These are phyloP conservation scores for Darevskia nairensis DNA, from an alignment of 2,797 vertebrate species.

Conservation along the genomic window DNA sequence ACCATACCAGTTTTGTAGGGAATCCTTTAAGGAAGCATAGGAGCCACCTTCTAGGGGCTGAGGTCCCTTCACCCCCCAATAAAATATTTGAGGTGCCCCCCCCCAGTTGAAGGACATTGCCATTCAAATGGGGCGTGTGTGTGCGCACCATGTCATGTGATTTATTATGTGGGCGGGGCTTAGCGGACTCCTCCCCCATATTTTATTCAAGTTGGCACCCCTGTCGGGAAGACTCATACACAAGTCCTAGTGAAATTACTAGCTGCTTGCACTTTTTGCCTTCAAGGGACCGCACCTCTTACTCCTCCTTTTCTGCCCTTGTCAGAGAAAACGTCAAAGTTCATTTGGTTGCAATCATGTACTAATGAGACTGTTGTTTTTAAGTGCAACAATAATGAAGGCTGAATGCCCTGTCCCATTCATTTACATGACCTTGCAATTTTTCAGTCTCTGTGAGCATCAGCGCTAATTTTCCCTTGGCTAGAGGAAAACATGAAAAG, in stretches of 20 bases:
- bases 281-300: constrained; percentile 16
- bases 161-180: too few relatives aligned
- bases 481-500: constrained; percentile 17
- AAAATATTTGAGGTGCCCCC: too few relatives aligned
- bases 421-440: constrained; percentile 49
- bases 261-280: neutral
- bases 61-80: too few relatives aligned
- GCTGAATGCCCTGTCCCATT: constrained; percentile 27
- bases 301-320: constrained; percentile 26
- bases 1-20: neutral
- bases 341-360: constrained; percentile 47
- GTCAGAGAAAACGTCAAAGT: constrained; percentile 16
- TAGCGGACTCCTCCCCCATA: too few relatives aligned
- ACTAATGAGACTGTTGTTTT: constrained; percentile 23
- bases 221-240: neutral
- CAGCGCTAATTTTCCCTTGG: constrained; percentile 10
- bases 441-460: constrained; percentile 30
- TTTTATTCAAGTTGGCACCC: too few relatives aligned
- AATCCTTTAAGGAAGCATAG: neutral
- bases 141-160: too few relatives aligned
- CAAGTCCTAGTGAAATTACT: neutral
- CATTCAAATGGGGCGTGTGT: too few relatives aligned
- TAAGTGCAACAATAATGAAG: constrained; percentile 40
- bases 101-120: too few relatives aligned
- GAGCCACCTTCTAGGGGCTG: too few relatives aligned